These are phyloP conservation scores for Phalacrocorax aristotelis DNA, from an alignment of 2,113 vertebrate genomes.

Conservation along the genomic window DNA sequence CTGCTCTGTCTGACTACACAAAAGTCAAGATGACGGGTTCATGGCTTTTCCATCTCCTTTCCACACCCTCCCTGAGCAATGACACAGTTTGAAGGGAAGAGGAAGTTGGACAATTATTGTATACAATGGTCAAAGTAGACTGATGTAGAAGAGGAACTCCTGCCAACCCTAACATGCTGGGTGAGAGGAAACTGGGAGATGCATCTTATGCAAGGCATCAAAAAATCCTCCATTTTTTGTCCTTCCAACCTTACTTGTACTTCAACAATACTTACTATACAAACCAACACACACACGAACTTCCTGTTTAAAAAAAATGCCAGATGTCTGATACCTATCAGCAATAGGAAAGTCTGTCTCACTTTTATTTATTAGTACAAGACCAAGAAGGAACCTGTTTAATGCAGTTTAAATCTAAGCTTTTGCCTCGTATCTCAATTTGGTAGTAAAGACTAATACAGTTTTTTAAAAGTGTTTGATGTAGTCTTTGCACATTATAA, in stretches of 20 bases:
- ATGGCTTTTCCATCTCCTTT: slow-evolving; percentile 17
- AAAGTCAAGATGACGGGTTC: not conserved
- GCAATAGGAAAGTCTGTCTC: not conserved
- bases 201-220: not conserved
- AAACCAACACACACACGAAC: not conserved
- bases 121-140: slow-evolving; percentile 8
- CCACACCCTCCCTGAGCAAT: not conserved
- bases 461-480: not conserved
- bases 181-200: not conserved
- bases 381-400: not conserved
- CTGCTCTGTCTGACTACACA: not conserved
- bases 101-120: not conserved
- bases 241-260: not conserved
- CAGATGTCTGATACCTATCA: not conserved
- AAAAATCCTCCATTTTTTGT: not conserved
- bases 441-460: not conserved
- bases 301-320: not conserved
- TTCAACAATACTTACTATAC: not conserved
- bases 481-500: not conserved
- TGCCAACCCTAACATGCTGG: slow-evolving; percentile 9
- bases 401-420: not conserved
- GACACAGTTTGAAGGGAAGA: not conserved
- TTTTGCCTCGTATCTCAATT: not conserved
- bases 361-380: not conserved
- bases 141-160: slow-evolving; percentile 17